These are phyloP conservation scores for Ichneumoninae sp. DNA, from an alignment of 2,888 invertebrate genomes.

Conservation along the genomic window DNA sequence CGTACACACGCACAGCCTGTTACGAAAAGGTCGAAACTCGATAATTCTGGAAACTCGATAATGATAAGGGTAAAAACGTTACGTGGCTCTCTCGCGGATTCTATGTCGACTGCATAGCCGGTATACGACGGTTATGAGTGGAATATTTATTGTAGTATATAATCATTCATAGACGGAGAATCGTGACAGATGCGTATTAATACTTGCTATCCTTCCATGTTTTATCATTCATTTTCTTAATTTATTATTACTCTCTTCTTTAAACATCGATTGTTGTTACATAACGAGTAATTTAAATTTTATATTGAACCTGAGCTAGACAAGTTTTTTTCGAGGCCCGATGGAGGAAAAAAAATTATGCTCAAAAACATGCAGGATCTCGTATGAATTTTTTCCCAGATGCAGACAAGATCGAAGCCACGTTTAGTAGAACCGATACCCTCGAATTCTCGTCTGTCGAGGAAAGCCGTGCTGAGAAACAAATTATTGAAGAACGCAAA, in stretches of 20 bases:
- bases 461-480: slow-evolving; percentile 80
- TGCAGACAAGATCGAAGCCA: slow-evolving; percentile 78
- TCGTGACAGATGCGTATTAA: slow-evolving; percentile 35
- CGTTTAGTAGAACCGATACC: slow-evolving; percentile 74
- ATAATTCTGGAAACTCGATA: slow-evolving; percentile 75
- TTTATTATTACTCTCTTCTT: background rate
- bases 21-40: slow-evolving; percentile 72
- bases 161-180: slow-evolving; percentile 33
- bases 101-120: slow-evolving; percentile 30
- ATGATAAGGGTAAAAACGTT: slow-evolving; percentile 74
- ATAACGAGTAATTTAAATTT: background rate
- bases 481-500: slow-evolving; percentile 82
- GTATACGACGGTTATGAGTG: slow-evolving; percentile 68
- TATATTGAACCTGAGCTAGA: background rate
- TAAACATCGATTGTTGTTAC: background rate
- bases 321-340: too few relatives aligned
- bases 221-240: background rate
- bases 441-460: slow-evolving; percentile 70
- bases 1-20: slow-evolving; percentile 4
- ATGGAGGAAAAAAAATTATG: background rate
- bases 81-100: slow-evolving; percentile 55
- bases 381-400: slow-evolving; percentile 68
- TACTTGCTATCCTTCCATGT: background rate
- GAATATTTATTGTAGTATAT: slow-evolving; percentile 75
- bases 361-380: background rate